Evolutionary conservation across 1,140 invertebrate genomes (phyloP), one percentile per base, ranked within the genome.

Genomic region (Stegodyphus mimosarum): DNA sequence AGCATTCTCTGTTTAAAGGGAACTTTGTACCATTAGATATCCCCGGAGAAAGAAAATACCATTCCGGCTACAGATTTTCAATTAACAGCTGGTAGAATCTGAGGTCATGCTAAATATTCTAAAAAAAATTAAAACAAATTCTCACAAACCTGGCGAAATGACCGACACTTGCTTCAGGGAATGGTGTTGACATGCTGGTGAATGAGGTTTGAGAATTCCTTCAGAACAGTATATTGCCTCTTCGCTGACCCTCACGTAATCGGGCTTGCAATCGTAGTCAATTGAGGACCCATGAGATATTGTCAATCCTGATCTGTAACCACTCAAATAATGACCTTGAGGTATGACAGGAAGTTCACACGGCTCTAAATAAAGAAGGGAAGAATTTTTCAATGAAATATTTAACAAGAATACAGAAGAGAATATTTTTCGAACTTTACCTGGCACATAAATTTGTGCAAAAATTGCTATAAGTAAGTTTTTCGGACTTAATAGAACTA

Each of bases 301-400:
- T 0, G 94, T 95, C 0, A 95, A 91, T 5, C 95, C 95, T 7
- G 94, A 92, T 66, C 95, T 90, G 90, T 95, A 96, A 0, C 95
- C 95, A 6, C 93, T 92, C 87, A 94, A 91, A 89, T 96, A 96
- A 48, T 94, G 93, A 0, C 95, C 94, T 67, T 95, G 92, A 9
- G 92, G 90, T 33, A 96, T 93, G 2, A 92, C 90, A 2, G 95
- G 95, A 9, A 96, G 91, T 53, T 94, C 92, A 89, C 95, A 96
- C 0, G 95, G 94, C 13, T 94, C 94, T 93, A 89, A 9, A 90
- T 86, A 48, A 52, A 13, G 33, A n/a, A 60, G 48, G 48, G 33
- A 3, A 33, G 33, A 33, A 3, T 33, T 33, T 53, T n/a, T 69
- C 7, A 17, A 69, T 9, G 5, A 69, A 69, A 4, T 69, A 9